phyloP scores from a whole-genome alignment of 2,113 vertebrate species.

The Perca schrenkii region DNA sequence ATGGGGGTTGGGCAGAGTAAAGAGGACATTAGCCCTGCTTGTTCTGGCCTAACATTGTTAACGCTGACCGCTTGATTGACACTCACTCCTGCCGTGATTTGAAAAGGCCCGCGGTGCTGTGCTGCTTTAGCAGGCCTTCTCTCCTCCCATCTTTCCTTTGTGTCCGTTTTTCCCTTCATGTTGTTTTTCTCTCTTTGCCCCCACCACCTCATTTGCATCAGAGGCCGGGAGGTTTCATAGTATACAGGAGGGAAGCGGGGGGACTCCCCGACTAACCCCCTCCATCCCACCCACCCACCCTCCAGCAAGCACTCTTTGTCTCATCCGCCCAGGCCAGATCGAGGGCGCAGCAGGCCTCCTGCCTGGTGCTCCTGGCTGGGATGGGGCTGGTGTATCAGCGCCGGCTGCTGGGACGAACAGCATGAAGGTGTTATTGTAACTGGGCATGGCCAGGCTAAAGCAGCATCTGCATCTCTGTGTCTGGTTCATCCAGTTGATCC shows the following conservation, averaged over 20 bases:
- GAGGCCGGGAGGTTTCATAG: constrained; percentile 85
- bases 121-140: constrained; percentile 66
- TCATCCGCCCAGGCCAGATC: constrained; percentile 62
- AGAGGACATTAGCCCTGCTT: constrained; percentile 71
- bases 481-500: constrained; percentile 76
- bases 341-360: constrained; percentile 67
- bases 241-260: constrained; percentile 85
- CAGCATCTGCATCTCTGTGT: constrained; percentile 68
- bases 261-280: constrained; percentile 78
- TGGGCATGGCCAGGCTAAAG: constrained; percentile 72
- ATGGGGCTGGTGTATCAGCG: constrained; percentile 72
- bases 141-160: constrained; percentile 67
- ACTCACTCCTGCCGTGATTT: constrained; percentile 72
- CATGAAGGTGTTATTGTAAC: constrained; percentile 84
- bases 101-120: constrained; percentile 65
- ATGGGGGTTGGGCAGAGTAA: constrained; percentile 63
- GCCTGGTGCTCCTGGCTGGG: constrained; percentile 67
- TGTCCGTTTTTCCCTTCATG: constrained; percentile 70
- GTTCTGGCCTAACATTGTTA: constrained; percentile 80
- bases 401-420: constrained; percentile 77
- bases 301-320: constrained; percentile 72
- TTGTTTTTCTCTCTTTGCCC: constrained; percentile 72
- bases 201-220: constrained; percentile 89
- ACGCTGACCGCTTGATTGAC: constrained; percentile 77
- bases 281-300: constrained; percentile 71